Conservation (phyloP, 2,888 invertebrate species). For the Tetragonisca angustula region DNA sequence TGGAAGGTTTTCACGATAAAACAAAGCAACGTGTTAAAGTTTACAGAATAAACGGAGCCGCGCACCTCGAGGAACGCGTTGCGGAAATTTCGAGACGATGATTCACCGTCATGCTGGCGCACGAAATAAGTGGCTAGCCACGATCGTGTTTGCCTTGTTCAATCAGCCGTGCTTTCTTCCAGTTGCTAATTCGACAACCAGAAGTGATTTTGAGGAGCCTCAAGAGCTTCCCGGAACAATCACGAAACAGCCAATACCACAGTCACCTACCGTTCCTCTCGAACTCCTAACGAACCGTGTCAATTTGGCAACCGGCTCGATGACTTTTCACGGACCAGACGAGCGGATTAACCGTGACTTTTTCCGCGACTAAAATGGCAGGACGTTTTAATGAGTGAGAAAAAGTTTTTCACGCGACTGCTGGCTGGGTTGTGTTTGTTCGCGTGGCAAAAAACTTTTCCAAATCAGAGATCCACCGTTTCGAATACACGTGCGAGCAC, state of each 20-base stretch:
- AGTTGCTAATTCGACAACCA: background rate
- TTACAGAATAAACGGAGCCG: background rate
- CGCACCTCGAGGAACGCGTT: background rate
- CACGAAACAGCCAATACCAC: slow-evolving; percentile 47
- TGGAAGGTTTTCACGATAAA: background rate
- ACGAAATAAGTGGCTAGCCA: background rate
- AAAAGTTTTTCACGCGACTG: background rate
- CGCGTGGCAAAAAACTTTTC: no score
- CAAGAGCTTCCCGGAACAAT: slow-evolving; percentile 38
- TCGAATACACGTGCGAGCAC: background rate
- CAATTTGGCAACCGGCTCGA: slow-evolving; percentile 40
- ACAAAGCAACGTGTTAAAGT: background rate
- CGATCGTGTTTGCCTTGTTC: background rate
- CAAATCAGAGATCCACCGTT: background rate
- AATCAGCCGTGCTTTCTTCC: background rate
- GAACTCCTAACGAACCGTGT: slow-evolving; percentile 29
- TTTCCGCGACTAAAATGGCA: slow-evolving; percentile 10
- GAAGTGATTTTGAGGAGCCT: slow-evolving; percentile 21
- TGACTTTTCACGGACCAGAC: slow-evolving; percentile 31
- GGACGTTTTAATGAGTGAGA: background rate
- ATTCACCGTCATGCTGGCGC: background rate
- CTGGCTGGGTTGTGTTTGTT: background rate
- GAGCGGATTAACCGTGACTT: slow-evolving; percentile 25
- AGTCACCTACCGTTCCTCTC: slow-evolving; percentile 15
- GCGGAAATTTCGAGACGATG: background rate